A percentile compares a stretch with the other conserved stretches of the same genome.
phyloP scores from a whole-genome alignment of 2,113 vertebrate genomes.

The Nyctibius bracteatus region DNA sequence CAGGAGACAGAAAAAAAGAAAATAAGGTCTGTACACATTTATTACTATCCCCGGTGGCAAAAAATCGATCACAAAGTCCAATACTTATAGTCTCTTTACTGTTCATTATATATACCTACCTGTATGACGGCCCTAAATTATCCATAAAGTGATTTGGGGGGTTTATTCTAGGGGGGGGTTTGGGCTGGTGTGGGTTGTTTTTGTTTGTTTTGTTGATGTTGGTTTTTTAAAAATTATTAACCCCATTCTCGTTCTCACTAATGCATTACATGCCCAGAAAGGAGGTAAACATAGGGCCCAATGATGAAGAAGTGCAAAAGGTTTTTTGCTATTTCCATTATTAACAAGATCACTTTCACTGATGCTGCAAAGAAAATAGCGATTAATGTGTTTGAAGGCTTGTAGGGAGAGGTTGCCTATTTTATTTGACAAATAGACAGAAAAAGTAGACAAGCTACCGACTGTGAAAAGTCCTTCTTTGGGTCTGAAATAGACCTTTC shows the following conservation, averaged over 20 bases:
- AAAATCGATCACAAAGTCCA: background rate
- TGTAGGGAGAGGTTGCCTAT: background rate
- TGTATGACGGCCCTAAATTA: background rate
- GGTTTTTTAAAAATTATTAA: conserved; percentile 20
- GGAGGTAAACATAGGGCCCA: background rate
- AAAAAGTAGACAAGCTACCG: background rate
- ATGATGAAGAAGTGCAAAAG: background rate
- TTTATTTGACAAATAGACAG: background rate
- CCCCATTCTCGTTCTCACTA: background rate
- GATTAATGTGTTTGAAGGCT: background rate
- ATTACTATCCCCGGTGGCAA: background rate
- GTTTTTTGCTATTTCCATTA: background rate
- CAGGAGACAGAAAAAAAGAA: background rate
- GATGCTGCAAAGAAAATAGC: background rate
- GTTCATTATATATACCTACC: background rate
- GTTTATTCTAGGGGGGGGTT: background rate
- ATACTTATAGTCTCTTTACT: background rate
- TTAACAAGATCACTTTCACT: background rate
- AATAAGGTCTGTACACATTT: background rate
- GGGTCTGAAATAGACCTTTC: background rate
- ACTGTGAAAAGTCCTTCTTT: background rate
- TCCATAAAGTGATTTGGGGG: background rate
- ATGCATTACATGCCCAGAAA: background rate
- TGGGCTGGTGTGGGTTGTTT: background rate
- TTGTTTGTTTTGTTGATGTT: background rate